phyloP scores from a whole-genome alignment of 2,797 vertebrate species.

The Falco peregrinus region DNA sequence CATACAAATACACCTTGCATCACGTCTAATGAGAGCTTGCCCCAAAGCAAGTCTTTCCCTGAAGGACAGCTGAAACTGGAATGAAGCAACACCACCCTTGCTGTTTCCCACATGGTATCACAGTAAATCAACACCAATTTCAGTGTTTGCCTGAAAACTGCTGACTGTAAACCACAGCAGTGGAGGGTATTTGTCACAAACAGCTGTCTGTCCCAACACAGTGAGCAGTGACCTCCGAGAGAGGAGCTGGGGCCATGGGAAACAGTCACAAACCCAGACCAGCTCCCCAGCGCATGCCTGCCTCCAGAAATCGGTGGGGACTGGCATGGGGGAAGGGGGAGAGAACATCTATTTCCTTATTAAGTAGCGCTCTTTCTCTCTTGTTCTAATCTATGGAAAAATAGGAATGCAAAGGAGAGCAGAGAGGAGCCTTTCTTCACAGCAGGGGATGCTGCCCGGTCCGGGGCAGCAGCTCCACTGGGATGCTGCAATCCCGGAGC shows the following conservation, averaged over 20 bases:
- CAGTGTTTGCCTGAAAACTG: neutral
- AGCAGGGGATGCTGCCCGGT: conserved; percentile 65
- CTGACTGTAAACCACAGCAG: rapidly evolving
- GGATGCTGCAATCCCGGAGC: conserved; percentile 29
- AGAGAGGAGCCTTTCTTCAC: conserved; percentile 60
- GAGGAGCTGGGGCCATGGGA: neutral
- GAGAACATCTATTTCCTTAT: neutral
- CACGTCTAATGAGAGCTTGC: rapidly evolving
- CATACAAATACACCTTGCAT: neutral
- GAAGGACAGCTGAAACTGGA: neutral
- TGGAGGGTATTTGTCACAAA: neutral
- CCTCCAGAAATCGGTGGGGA: neutral
- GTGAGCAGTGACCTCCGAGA: neutral
- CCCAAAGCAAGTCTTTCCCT: neutral
- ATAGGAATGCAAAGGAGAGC: conserved; percentile 47
- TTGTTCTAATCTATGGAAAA: conserved; percentile 55
- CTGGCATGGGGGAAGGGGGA: neutral
- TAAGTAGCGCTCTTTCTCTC: conserved; percentile 11
- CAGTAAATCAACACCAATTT: neutral
- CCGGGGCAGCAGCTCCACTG: conserved; percentile 29
- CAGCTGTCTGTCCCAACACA: neutral
- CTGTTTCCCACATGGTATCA: neutral
- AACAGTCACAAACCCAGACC: neutral
- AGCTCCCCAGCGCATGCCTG: neutral
- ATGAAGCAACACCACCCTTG: neutral